Evolutionary conservation across 2,888 invertebrate species (phyloP).

Genomic region (Nymphalis polychloros): DNA sequence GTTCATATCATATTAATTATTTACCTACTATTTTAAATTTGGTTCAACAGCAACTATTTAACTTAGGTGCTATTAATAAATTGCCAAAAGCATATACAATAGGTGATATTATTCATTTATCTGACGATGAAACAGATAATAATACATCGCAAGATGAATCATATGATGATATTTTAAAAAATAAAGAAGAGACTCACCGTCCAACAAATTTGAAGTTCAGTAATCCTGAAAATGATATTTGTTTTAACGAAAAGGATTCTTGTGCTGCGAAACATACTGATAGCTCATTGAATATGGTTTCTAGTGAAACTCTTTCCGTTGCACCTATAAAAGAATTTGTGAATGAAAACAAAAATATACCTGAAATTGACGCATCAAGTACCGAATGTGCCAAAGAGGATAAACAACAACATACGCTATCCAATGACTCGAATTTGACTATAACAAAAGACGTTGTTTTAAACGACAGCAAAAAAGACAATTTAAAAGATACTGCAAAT

Average conservation of each 20-base stretch:
- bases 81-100: background rate
- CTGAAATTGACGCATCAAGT: background rate
- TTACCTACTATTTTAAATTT: slow-evolving; percentile 49
- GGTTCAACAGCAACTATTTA: slow-evolving; percentile 49
- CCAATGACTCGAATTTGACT: background rate
- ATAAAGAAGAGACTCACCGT: background rate
- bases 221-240: background rate
- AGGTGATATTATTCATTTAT: slow-evolving; percentile 11
- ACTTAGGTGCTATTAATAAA: background rate
- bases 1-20: slow-evolving; percentile 39
- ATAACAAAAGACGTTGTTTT: background rate
- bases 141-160: background rate
- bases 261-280: background rate
- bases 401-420: background rate
- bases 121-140: slow-evolving; percentile 29
- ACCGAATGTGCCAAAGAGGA: background rate
- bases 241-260: background rate
- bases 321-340: background rate
- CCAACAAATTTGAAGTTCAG: background rate
- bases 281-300: background rate
- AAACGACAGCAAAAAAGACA: background rate
- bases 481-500: slow-evolving; percentile 8
- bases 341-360: background rate
- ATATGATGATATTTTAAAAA: background rate
- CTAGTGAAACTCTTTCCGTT: background rate